Percentiles rank a stretch among this genome's conserved stretches.
These are phyloP conservation scores for Proterorhinus semilunaris DNA, from an alignment of 2,113 vertebrate species.

Conservation along the genomic window DNA sequence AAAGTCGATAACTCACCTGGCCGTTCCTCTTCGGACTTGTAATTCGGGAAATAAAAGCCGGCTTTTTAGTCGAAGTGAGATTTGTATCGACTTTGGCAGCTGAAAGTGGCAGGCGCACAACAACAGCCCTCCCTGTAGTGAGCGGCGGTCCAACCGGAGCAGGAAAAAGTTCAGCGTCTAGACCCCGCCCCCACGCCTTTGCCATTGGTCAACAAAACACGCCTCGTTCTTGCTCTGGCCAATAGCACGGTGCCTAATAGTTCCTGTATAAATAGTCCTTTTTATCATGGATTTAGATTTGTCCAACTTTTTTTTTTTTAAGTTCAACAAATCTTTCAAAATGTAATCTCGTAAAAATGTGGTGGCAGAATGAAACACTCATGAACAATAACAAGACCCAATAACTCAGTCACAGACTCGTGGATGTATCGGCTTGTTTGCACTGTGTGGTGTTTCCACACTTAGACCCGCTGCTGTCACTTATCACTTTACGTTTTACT, in stretches of 20 bases:
- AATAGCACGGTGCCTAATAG: slow-evolving; percentile 16
- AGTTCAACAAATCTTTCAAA: no score
- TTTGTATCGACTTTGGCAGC: slow-evolving; percentile 45
- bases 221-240: slow-evolving; percentile 2
- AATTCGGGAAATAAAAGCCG: background rate
- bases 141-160: background rate
- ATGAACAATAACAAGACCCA: no score
- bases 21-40: slow-evolving; percentile 1
- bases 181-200: slow-evolving; percentile 24
- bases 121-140: slow-evolving; percentile 39
- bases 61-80: slow-evolving; percentile 15
- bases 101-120: slow-evolving; percentile 37
- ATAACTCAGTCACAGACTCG: no score
- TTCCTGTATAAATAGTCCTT: background rate
- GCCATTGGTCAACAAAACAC: slow-evolving; percentile 49
- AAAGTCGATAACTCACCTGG: slow-evolving; percentile 44
- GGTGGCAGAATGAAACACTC: no score
- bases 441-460: no score
- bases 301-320: no score
- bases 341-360: no score
- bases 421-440: no score
- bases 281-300: no score
- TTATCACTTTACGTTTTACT: no score
- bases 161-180: background rate
- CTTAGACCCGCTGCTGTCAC: no score